Base-by-base conservation (phyloP, 2,797 vertebrate genomes). In the Esox lucius region DNA sequence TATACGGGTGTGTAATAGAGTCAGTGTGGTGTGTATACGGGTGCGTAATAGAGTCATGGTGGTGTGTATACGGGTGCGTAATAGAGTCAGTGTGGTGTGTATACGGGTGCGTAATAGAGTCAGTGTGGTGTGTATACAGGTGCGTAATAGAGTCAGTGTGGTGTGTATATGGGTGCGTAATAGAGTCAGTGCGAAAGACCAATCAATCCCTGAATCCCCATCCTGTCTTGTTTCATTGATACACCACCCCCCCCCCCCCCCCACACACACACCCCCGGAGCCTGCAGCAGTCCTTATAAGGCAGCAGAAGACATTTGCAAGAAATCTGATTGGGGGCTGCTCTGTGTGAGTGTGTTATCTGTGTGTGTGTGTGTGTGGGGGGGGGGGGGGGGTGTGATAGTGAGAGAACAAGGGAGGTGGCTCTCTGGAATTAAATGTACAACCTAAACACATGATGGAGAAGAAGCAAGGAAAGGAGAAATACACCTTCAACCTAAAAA, bases 251-350 rank as follows among this genome's bases (percentile, higher is more conserved):
- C 17, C 2, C 17, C 28, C 49, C 71, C 61, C 68, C 35, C 0
- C 15, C 51, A 51, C 70, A 53, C 48, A 17, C 53, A 66, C 26
- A 28, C 2, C 17, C 56, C 17, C 69, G 80, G 84, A 87, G 85
- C 74, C 89, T 83, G 68, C 77, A 79, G 80, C 75, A 90, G 75
- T 79, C 92, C 92, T 92, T 94, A 94, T 90, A 94, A 93, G 92
- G 93, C 83, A 90, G 86, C 89, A 91, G 89, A 80, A 79, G 81
- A 85, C 76, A 87, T 86, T 81, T 87, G 77, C 1, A 0, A 81
- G 79, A 83, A 56, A 46, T 88, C 75, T 85, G 89, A 91, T 83
- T 73, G n/a, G 89, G 81, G 80, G 91, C 86, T 91, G 91, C 68
- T n/a, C n/a, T 74, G 75, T 17, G 0, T 31, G 26, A 11, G 9